Conservation (phyloP, 1,140 invertebrate species). For the Euschistus heros region DNA sequence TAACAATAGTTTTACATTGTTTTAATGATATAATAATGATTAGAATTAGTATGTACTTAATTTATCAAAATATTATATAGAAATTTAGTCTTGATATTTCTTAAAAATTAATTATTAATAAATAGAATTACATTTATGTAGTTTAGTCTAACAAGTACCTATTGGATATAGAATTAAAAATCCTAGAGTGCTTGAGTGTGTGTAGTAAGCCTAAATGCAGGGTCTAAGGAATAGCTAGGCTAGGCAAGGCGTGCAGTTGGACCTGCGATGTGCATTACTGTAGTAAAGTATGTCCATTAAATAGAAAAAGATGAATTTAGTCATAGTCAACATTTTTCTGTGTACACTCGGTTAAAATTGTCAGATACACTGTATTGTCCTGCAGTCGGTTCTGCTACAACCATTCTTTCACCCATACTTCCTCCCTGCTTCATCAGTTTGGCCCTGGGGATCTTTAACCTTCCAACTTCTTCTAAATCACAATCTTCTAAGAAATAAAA, state of each 20-base stretch:
- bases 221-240: constrained; percentile 8
- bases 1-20: too few species aligned
- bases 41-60: too few species aligned
- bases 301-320: neutral
- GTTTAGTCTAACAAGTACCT: constrained; percentile 9
- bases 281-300: constrained; percentile 19
- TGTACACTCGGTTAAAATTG: neutral
- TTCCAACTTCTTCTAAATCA: constrained; percentile 22
- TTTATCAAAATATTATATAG: neutral
- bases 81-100: neutral
- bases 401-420: constrained; percentile 7
- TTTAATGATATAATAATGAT: too few species aligned
- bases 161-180: neutral
- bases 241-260: neutral
- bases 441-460: constrained; percentile 20
- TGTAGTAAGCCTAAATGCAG: constrained; percentile 13
- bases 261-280: constrained; percentile 24
- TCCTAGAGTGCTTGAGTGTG: constrained; percentile 16
- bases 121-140: constrained; percentile 9
- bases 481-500: constrained; percentile 9
- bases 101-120: neutral
- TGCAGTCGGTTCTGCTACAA: neutral
- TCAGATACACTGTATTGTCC: neutral
- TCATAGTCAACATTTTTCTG: neutral
- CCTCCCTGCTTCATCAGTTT: constrained; percentile 17